Evolutionary conservation across 1,140 invertebrate species (phyloP), one percentile per base, ranked within the genome.

Genomic region (Battus philenor): DNA sequence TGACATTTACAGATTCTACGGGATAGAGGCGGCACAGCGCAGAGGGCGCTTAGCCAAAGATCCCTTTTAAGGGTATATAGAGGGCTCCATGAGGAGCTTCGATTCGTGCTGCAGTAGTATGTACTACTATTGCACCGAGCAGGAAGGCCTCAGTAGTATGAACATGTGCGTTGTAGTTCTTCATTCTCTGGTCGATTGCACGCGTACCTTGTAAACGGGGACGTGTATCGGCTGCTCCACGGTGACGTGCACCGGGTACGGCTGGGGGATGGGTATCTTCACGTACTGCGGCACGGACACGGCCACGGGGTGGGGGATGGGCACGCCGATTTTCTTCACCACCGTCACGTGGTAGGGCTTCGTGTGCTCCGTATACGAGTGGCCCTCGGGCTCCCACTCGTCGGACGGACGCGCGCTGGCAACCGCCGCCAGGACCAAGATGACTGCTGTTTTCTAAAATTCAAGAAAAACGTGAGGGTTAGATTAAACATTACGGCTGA

Each of bases 331-430:
- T 75, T 93, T 93, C 68, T 93, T 93, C 47, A 92, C 89, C 54
- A 93, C 90, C 6, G 90, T 91, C 24, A 93, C 89, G 10, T 91
- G 91, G 43, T 92, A 90, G 0, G 90, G 89, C 61, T 92, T 92
- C 1, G 90, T 89, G 67, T 89, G 87, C 58, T 91, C 90, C 9
- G 89, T 83, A 54, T 90, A 89, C 4, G 90, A 88, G 55, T 83
- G 54, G 92, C 95, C 87, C 92, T 96, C 90, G 90, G 93, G 88
- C 90, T 95, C 88, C 94, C 95, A 89, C 73, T 88, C 69, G 64
- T 89, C 68, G 88, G 91, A 84, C 80, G 90, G 90, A 82, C 90
- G 72, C 86, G 89, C 66, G 86, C 89, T 55, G 87, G 89, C 84
- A 87, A 88, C 65, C 86, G 92, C 89, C 91, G 93, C 87, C 90